Evolutionary conservation across 37 sponge, comb jelly and placozoan species (phyloP), one percentile per base, ranked within the genome.

Genomic region (Agelas oroides): DNA sequence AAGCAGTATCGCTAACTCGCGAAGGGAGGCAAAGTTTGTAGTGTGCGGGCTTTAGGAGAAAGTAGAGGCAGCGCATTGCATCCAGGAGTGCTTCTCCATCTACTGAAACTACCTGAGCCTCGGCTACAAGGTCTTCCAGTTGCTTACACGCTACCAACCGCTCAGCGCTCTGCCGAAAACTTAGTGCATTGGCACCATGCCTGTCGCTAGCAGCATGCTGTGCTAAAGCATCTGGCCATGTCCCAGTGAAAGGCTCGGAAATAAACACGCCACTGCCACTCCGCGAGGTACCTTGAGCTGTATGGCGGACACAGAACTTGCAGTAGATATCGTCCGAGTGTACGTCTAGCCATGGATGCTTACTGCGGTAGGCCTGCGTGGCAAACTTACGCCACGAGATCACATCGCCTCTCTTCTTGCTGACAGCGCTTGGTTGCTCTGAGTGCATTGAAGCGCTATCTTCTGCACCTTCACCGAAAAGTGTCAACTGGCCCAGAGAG

Each of bases 41-140:
- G 64, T 62, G 64, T 62, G 64, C 64, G 64, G 64, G 64, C 13
- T 62, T 62, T 5, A n/a, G 11, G 11, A 62, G 64, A n/a, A n/a
- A 62, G 64, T 62, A 62, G 5, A 62, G 64, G 13, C 64, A 62
- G 24, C 64, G 28, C 28, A 62, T 13, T 13, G 64, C 5, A 62
- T 62, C 64, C 27, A n/a, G 28, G 64, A 62, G 11, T 27, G 64
- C 64, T n/a, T 62, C 64, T n/a, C 64, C 64, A 62, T 62, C 64
- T 5, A 62, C 64, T 62, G 64, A 13, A 5, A 11, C 27, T 13
- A 11, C 5, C 5, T 27, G 27, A 11, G 27, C 27, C 24, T n/a
- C 11, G 64, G 24, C 27, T 28, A 62, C 28, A 3, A 27, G 5
- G 11, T 62, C 28, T n/a, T 62, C 64, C 11, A 62, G 27, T n/a